Evolutionary conservation across 2,888 invertebrate species (phyloP).

Genomic region (Drosophila testacea): DNA sequence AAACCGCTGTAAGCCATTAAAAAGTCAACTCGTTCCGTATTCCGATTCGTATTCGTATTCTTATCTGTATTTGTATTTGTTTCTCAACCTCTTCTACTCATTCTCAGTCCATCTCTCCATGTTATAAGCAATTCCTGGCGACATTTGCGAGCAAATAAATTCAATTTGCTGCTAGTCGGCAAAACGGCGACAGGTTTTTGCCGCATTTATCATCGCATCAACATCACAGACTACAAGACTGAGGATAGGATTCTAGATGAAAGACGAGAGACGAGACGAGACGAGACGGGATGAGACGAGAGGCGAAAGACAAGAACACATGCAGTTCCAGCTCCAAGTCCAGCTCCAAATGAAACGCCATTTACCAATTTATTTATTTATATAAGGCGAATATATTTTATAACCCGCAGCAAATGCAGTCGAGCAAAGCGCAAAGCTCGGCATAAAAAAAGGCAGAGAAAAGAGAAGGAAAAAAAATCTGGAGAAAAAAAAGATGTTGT

Average conservation of each 20-base stretch:
- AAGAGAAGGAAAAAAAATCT: constrained; percentile 34
- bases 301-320: constrained; percentile 35
- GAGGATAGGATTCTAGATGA: constrained; percentile 6
- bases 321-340: constrained; percentile 31
- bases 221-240: constrained; percentile 44
- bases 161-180: constrained; percentile 73
- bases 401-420: constrained; percentile 74
- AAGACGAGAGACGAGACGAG: constrained; percentile 2
- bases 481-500: constrained; percentile 70
- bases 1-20: constrained; percentile 65
- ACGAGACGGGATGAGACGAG: constrained; percentile 1
- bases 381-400: constrained; percentile 81
- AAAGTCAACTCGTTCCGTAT: constrained; percentile 58
- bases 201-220: constrained; percentile 80
- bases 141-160: constrained; percentile 74
- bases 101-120: constrained; percentile 26
- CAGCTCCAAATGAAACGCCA: constrained; percentile 79
- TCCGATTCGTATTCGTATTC: constrained; percentile 12
- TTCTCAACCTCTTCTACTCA: constrained; percentile 17
- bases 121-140: constrained; percentile 47
- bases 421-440: constrained; percentile 32
- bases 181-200: constrained; percentile 77
- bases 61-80: constrained; percentile 13
- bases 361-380: constrained; percentile 82
- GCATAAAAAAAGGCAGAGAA: constrained; percentile 22